Percentiles rank a stretch among this genome's conserved stretches.
phyloP scores from a whole-genome alignment of 2,888 invertebrate species.

The Gisinianus flammeolus region DNA sequence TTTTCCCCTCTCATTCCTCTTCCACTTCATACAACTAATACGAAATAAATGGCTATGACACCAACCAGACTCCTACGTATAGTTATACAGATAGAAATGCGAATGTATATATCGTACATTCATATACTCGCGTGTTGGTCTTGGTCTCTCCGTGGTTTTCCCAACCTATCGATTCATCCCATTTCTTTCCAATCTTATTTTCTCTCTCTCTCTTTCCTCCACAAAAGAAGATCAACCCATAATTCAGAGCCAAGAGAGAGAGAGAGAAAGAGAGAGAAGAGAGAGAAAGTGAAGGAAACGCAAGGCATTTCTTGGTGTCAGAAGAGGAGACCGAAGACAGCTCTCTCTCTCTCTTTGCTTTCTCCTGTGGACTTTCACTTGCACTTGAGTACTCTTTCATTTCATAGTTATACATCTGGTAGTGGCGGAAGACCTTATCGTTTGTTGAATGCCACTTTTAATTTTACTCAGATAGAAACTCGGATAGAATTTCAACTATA shows the following conservation, averaged over 20 bases:
- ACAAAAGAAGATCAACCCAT: conserved; percentile 16
- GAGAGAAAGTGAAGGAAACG: not conserved
- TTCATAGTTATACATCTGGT: not conserved
- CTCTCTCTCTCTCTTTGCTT: too few relatives aligned
- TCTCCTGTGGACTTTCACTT: not conserved
- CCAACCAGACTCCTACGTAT: not conserved
- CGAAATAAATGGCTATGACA: not conserved
- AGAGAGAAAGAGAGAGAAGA: not conserved
- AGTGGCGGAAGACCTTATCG: too few relatives aligned
- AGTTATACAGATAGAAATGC: not conserved
- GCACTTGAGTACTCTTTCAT: too few relatives aligned
- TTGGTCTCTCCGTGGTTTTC: conserved; percentile 1
- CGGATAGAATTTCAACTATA: not conserved
- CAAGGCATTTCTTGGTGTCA: not conserved
- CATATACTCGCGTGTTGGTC: not conserved
- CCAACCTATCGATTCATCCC: conserved; percentile 10
- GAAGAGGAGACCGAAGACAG: not conserved
- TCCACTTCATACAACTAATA: not conserved
- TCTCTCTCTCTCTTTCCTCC: not conserved
- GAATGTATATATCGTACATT: not conserved
- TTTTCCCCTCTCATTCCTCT: not conserved
- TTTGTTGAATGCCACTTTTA: too few relatives aligned
- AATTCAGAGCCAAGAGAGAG: conserved; percentile 3
- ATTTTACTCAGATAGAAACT: not conserved
- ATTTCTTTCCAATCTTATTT: not conserved